Percentiles rank a stretch among this genome's conserved stretches.
Conservation (phyloP, 2,888 invertebrate genomes). For the Eulithis testata region DNA sequence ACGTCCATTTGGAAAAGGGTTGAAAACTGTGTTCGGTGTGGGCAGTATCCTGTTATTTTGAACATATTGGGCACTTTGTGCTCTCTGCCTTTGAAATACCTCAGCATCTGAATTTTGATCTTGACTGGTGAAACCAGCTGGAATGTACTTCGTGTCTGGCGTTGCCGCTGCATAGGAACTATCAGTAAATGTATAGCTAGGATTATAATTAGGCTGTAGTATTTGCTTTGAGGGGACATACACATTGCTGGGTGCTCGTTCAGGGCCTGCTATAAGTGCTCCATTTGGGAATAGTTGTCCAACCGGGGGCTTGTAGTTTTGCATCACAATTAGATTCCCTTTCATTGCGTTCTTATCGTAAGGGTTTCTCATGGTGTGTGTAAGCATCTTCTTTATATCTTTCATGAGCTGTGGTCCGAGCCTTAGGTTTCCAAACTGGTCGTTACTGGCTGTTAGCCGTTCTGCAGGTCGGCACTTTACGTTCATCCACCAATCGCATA, state of each 20-base stretch:
- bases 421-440: constrained; percentile 75
- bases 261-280: constrained; percentile 60
- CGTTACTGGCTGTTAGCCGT: constrained; percentile 66
- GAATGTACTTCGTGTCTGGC: constrained; percentile 65
- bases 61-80: constrained; percentile 54
- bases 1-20: constrained; percentile 55
- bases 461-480: constrained; percentile 83
- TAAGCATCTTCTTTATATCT: constrained; percentile 84
- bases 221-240: constrained; percentile 66
- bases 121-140: constrained; percentile 54
- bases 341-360: constrained; percentile 66
- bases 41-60: constrained; percentile 51
- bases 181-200: constrained; percentile 55
- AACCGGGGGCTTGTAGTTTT: constrained; percentile 74
- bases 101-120: constrained; percentile 51
- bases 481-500: constrained; percentile 89
- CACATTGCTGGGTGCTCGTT: constrained; percentile 62
- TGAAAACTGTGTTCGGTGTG: constrained; percentile 46
- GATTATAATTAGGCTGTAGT: constrained; percentile 55
- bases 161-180: constrained; percentile 66
- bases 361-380: constrained; percentile 77
- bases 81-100: constrained; percentile 60
- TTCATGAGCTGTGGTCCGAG: constrained; percentile 83
- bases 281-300: constrained; percentile 72
- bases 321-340: constrained; percentile 70